phyloP scores from a whole-genome alignment of 2,113 vertebrate species.

The Hylia prasina region DNA sequence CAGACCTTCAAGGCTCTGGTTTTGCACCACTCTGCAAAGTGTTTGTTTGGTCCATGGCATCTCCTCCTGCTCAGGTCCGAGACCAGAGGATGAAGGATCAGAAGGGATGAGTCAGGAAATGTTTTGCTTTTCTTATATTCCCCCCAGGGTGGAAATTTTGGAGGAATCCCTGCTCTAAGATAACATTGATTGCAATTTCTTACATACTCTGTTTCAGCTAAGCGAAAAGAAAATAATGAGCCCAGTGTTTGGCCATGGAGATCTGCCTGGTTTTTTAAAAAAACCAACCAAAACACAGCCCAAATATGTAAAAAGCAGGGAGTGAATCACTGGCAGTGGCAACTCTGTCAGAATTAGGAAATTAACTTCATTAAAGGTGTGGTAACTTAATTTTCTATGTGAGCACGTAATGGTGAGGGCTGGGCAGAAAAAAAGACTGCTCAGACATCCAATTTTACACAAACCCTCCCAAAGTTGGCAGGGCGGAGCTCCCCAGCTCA shows the following conservation, averaged over 20 bases:
- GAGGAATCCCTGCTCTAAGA: neutral
- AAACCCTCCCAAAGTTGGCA: conserved; percentile 71
- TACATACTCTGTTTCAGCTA: neutral
- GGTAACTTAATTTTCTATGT: conserved; percentile 69
- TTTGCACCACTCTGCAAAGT: neutral
- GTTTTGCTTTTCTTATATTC: neutral
- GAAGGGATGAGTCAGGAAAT: neutral
- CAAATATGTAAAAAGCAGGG: conserved; percentile 63
- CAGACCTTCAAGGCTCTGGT: neutral
- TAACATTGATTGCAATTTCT: neutral
- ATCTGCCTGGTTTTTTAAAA: neutral
- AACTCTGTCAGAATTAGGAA: conserved; percentile 70
- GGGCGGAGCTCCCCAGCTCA: conserved; percentile 8
- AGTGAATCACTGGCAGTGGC: conserved; percentile 73
- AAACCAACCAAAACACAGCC: conserved; percentile 3
- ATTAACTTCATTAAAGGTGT: conserved; percentile 78
- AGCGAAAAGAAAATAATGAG: neutral
- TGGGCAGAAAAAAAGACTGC: neutral
- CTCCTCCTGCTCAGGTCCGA: neutral
- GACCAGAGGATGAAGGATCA: neutral
- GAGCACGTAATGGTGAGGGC: conserved; percentile 50
- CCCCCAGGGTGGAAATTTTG: neutral
- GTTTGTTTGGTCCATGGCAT: neutral
- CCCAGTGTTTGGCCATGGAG: conserved; percentile 10
- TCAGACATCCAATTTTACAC: neutral